These are phyloP conservation scores for Dasysyrphus tricinctus DNA, from an alignment of 2,888 invertebrate genomes.

Conservation along the genomic window DNA sequence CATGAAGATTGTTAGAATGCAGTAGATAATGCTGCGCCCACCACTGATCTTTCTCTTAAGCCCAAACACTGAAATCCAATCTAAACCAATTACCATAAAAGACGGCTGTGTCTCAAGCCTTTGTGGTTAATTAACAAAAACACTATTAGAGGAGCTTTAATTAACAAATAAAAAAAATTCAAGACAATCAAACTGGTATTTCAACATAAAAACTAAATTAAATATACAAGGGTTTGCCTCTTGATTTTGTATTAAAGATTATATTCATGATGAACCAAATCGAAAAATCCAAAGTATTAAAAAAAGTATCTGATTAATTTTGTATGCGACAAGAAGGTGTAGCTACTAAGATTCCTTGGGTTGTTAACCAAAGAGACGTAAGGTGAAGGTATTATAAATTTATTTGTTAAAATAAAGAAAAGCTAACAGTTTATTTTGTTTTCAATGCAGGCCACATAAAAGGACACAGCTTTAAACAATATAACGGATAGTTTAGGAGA, in stretches of 20 bases:
- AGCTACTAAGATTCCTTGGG: background rate
- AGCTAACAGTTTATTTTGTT: slow-evolving; percentile 16
- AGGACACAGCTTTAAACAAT: slow-evolving; percentile 12
- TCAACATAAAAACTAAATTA: slow-evolving; percentile 33
- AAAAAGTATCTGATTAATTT: slow-evolving; percentile 13
- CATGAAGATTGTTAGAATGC: slow-evolving; percentile 34
- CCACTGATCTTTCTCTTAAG: slow-evolving; percentile 29
- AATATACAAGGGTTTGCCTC: slow-evolving; percentile 32
- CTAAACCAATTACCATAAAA: slow-evolving; percentile 60
- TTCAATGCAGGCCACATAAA: slow-evolving; percentile 3
- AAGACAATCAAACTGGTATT: slow-evolving; percentile 32
- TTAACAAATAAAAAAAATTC: slow-evolving; percentile 46
- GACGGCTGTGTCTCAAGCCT: slow-evolving; percentile 22
- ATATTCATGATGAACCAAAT: slow-evolving; percentile 23
- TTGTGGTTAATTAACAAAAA: slow-evolving; percentile 52
- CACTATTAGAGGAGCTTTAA: slow-evolving; percentile 38
- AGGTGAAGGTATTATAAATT: slow-evolving; percentile 5
- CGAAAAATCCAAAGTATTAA: background rate
- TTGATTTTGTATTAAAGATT: slow-evolving; percentile 21
- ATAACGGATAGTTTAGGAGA: background rate
- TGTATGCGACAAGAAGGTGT: background rate
- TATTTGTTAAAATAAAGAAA: slow-evolving; percentile 5
- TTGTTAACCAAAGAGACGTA: background rate
- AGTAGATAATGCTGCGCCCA: slow-evolving; percentile 45
- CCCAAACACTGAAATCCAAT: slow-evolving; percentile 13